These are phyloP conservation scores for Bombycilla garrulus DNA, from an alignment of 2,113 vertebrate species.

Conservation along the genomic window DNA sequence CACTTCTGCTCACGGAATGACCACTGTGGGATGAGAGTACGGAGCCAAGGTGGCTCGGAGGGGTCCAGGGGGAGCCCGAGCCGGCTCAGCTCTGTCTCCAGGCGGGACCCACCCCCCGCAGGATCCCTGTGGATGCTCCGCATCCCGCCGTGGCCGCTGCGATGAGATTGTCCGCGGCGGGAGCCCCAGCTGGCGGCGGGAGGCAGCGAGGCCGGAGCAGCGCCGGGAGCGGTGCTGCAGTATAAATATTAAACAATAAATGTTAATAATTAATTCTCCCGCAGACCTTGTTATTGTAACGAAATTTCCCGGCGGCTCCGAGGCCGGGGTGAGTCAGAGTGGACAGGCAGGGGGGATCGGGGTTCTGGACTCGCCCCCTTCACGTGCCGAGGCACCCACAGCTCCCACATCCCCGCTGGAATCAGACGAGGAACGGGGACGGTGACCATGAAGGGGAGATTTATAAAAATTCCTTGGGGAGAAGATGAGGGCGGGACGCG, in stretches of 20 bases:
- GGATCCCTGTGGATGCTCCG: not conserved
- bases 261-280: constrained; percentile 54
- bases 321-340: not conserved
- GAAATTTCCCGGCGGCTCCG: not conserved
- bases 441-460: not conserved
- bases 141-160: not conserved
- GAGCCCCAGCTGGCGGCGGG: not conserved
- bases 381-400: not conserved
- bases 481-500: not conserved
- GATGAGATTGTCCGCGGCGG: fast-evolving
- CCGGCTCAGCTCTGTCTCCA: too few relatives aligned
- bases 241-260: constrained; percentile 62
- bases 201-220: not conserved
- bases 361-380: not conserved
- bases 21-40: fast-evolving
- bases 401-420: not conserved
- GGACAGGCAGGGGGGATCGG: not conserved
- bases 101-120: fast-evolving
- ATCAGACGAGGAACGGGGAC: not conserved
- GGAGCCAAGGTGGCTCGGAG: fast-evolving
- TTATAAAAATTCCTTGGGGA: not conserved
- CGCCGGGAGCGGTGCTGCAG: not conserved
- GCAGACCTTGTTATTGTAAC: constrained; percentile 57
- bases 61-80: not conserved
- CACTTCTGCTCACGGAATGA: not conserved